Evolutionary conservation across 2,797 vertebrate genomes (phyloP).

Genomic region (Anolis apletophallus): DNA sequence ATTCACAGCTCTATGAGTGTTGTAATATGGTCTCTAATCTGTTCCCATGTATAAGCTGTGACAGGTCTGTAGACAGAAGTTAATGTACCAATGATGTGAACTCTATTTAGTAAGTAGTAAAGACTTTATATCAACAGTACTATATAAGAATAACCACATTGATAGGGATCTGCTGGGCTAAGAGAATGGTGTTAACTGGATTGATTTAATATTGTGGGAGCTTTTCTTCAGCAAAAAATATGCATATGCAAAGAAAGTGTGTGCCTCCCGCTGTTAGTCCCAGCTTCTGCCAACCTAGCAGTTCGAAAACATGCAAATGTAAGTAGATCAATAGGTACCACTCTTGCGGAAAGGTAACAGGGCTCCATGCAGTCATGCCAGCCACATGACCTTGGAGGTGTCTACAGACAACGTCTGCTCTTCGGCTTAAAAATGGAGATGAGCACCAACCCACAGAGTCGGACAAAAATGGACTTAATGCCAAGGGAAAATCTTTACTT

Average conservation of each 20-base stretch:
- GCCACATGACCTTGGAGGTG: too few relatives aligned
- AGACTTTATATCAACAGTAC: background rate
- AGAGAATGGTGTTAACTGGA: background rate
- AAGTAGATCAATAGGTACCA: too few relatives aligned
- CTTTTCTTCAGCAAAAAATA: background rate
- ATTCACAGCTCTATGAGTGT: background rate
- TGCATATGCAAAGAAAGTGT: background rate
- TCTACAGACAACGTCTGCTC: too few relatives aligned
- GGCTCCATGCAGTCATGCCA: too few relatives aligned
- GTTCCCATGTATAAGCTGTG: background rate
- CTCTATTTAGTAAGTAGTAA: background rate
- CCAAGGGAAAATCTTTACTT: too few relatives aligned
- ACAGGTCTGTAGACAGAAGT: background rate
- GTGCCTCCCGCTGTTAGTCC: too few relatives aligned
- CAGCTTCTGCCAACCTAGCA: too few relatives aligned
- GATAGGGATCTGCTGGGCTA: background rate
- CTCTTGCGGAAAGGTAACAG: too few relatives aligned
- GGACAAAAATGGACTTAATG: too few relatives aligned
- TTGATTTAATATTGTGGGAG: background rate
- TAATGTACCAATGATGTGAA: background rate
- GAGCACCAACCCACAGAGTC: too few relatives aligned
- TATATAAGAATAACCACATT: background rate
- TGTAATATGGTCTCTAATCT: background rate
- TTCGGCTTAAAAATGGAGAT: too few relatives aligned
- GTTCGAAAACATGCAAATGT: too few relatives aligned